These are phyloP conservation scores for Scolanthus callimorphus DNA, from an alignment of 92 coral and sea anemone species.

Conservation along the genomic window DNA sequence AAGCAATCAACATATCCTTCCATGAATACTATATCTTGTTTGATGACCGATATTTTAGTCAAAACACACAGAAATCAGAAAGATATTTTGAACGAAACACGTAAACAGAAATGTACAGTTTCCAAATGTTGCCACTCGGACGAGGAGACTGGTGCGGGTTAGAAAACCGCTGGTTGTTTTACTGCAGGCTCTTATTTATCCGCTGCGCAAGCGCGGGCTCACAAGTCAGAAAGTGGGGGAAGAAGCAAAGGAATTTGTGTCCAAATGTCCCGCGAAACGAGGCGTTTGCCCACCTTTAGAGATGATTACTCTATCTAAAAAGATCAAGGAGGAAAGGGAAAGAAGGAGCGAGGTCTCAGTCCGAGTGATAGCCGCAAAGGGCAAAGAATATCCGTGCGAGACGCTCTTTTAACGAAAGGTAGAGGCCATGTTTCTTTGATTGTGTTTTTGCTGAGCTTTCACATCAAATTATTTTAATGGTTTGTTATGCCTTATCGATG, in stretches of 20 bases:
- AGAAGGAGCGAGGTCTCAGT: conserved; percentile 58
- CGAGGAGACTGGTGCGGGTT: too few relatives aligned
- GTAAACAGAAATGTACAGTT: too few relatives aligned
- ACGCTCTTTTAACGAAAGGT: conserved; percentile 89
- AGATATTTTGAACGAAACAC: too few relatives aligned
- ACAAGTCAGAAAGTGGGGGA: neutral
- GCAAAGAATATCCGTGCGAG: conserved; percentile 78
- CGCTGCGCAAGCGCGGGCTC: too few relatives aligned
- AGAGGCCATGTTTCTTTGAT: neutral
- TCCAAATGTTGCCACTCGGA: too few relatives aligned
- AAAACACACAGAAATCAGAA: too few relatives aligned
- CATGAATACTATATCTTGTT: too few relatives aligned
- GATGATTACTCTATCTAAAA: conserved; percentile 96
- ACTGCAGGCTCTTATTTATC: too few relatives aligned
- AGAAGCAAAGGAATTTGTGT: neutral
- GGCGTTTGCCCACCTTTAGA: conserved; percentile 18
- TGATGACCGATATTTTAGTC: too few relatives aligned
- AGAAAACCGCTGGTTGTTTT: too few relatives aligned
- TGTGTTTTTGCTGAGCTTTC: neutral
- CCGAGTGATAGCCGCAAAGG: conserved; percentile 40
- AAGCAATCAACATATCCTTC: too few relatives aligned
- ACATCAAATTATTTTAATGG: neutral
- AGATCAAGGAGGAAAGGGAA: conserved; percentile 91
- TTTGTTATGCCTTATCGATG: neutral
- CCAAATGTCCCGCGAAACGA: conserved; percentile 36